These are phyloP conservation scores for Phymanthus crucifer DNA, from an alignment of 92 coral and sea anemone genomes.

Conservation along the genomic window DNA sequence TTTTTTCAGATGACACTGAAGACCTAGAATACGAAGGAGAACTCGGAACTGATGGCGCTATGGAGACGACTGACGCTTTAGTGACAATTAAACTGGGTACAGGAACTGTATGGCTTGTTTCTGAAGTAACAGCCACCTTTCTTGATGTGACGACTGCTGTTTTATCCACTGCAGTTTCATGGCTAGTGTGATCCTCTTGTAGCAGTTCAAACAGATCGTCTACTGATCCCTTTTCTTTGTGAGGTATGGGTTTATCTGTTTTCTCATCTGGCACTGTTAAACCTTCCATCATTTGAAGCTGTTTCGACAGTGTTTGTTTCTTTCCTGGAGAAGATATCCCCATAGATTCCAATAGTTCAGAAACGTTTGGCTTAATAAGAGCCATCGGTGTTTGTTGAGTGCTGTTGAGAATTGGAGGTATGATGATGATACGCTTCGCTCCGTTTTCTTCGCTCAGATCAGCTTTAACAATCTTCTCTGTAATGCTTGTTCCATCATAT, in stretches of 20 bases:
- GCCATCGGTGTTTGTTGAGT: neutral
- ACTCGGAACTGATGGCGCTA: neutral
- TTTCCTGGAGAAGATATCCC: neutral
- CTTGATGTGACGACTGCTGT: neutral
- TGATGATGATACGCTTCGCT: slow-evolving; percentile 12
- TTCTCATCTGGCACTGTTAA: neutral
- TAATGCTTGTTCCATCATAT: neutral
- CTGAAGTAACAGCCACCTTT: neutral
- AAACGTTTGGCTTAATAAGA: neutral
- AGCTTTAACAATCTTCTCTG: neutral
- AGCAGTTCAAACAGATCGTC: neutral
- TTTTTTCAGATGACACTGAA: too few species aligned
- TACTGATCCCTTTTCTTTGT: neutral
- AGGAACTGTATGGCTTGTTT: neutral
- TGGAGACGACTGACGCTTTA: neutral
- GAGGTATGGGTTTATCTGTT: neutral
- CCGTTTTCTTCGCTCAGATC: neutral
- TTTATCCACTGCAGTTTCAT: neutral
- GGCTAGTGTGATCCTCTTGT: neutral
- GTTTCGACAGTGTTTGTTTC: neutral
- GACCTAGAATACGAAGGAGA: too few species aligned
- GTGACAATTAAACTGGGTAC: neutral
- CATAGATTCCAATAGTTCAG: neutral
- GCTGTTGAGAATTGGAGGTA: neutral
- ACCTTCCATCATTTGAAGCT: neutral